Percentiles rank a stretch among this genome's conserved stretches.
Conservation (phyloP, 2,888 invertebrate genomes). For the Phania funesta region DNA sequence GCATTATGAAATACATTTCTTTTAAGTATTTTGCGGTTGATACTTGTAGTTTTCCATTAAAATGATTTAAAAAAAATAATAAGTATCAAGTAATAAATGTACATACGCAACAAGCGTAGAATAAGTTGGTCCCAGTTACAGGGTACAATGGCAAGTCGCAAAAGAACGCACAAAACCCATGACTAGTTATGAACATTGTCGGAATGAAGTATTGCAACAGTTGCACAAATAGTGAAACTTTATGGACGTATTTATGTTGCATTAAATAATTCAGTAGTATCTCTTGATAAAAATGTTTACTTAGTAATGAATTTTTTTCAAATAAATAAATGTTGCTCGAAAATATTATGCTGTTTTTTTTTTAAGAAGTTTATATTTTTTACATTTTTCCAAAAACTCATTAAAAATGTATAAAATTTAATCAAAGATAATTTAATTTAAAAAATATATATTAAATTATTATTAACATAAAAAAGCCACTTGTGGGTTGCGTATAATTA, state of each 20-base stretch:
- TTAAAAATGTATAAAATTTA: background rate
- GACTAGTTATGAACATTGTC: background rate
- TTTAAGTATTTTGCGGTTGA: constrained; percentile 54
- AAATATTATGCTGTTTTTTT: too few relatives aligned
- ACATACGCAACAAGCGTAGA: constrained; percentile 8
- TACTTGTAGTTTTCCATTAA: constrained; percentile 41
- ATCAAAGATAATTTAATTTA: background rate
- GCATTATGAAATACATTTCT: constrained; percentile 47
- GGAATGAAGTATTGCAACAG: too few relatives aligned
- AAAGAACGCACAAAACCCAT: background rate
- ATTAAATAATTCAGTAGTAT: too few relatives aligned
- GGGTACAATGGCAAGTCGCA: background rate
- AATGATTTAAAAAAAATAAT: constrained; percentile 38
- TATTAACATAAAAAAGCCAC: background rate
- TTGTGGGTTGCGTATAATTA: background rate
- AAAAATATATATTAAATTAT: background rate
- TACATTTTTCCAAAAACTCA: background rate
- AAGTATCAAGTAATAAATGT: constrained; percentile 42
- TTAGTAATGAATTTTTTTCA: too few relatives aligned
- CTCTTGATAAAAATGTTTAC: too few relatives aligned
- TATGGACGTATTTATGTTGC: too few relatives aligned
- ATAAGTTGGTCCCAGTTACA: background rate
- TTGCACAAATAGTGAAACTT: too few relatives aligned
- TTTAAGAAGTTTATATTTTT: too few relatives aligned
- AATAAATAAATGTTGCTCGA: too few relatives aligned